phyloP scores from a whole-genome alignment of 2,113 vertebrate species.

The Pteropus alecto region DNA sequence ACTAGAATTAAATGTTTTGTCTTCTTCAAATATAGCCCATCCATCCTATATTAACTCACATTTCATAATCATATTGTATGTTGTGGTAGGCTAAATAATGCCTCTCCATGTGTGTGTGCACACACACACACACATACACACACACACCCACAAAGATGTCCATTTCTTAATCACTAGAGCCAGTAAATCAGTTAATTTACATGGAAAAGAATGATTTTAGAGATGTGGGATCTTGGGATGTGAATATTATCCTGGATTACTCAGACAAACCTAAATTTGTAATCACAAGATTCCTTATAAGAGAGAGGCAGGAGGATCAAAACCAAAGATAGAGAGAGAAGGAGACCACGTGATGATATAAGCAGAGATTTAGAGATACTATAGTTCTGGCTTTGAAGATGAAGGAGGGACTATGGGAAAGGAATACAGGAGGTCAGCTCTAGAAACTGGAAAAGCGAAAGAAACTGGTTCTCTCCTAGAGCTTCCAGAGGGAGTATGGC shows the following conservation, averaged over 20 bases:
- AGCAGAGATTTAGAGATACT: not conserved
- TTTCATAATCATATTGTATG: not conserved
- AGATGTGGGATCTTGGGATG: not conserved
- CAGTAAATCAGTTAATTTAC: not conserved
- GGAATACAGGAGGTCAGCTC: not conserved
- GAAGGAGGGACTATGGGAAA: fast-evolving
- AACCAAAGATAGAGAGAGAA: no score
- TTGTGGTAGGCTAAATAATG: not conserved
- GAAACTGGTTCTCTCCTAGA: not conserved
- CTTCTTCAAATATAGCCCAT: not conserved
- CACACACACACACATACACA: fast-evolving
- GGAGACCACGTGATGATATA: not conserved
- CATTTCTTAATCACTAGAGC: not conserved
- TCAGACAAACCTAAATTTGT: not conserved
- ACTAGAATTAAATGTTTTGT: not conserved
- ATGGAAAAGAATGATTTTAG: not conserved
- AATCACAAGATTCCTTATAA: not conserved
- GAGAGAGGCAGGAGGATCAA: not conserved
- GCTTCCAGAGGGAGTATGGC: not conserved
- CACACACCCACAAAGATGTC: not conserved
- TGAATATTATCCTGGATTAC: not conserved
- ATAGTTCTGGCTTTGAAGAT: not conserved
- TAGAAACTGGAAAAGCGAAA: not conserved
- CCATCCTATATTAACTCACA: not conserved
- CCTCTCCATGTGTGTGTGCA: no score